A percentile compares a stretch with the other conserved stretches of the same genome.
These are phyloP conservation scores for Peromyscus nudipes DNA, from an alignment of 2,797 vertebrate species.

Conservation along the genomic window DNA sequence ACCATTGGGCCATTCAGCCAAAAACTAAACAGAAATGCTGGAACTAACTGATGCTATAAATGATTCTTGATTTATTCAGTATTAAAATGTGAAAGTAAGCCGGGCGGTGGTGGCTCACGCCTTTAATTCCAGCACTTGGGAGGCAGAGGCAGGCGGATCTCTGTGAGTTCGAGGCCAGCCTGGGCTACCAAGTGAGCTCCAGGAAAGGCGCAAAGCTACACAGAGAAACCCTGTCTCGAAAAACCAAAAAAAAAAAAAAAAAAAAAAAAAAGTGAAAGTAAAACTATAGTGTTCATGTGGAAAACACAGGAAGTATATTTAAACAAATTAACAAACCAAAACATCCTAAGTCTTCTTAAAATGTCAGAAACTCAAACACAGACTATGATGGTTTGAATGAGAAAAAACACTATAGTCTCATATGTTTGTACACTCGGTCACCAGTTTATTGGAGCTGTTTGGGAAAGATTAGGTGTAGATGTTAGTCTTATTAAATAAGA, in stretches of 20 bases:
- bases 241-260: too few relatives aligned
- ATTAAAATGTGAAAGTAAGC: constrained; percentile 26
- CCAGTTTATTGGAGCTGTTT: not conserved
- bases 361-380: constrained; percentile 14
- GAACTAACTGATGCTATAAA: not conserved
- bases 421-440: not conserved
- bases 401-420: not conserved
- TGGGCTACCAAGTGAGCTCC: too few relatives aligned
- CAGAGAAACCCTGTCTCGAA: too few relatives aligned
- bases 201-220: too few relatives aligned
- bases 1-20: too few relatives aligned
- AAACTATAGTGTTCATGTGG: not conserved
- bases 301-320: not conserved
- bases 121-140: too few relatives aligned
- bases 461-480: not conserved
- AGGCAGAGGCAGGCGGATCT: too few relatives aligned
- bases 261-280: constrained; percentile 22
- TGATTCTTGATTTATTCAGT: not conserved
- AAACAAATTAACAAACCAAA: not conserved
- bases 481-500: too few relatives aligned
- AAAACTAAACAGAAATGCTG: too few relatives aligned
- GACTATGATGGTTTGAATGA: not conserved
- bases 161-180: too few relatives aligned
- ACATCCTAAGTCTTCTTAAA: not conserved
- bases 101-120: too few relatives aligned